Evolutionary conservation across 2,113 vertebrate species (phyloP).

Genomic region (Protobothrops flavoviridis): DNA sequence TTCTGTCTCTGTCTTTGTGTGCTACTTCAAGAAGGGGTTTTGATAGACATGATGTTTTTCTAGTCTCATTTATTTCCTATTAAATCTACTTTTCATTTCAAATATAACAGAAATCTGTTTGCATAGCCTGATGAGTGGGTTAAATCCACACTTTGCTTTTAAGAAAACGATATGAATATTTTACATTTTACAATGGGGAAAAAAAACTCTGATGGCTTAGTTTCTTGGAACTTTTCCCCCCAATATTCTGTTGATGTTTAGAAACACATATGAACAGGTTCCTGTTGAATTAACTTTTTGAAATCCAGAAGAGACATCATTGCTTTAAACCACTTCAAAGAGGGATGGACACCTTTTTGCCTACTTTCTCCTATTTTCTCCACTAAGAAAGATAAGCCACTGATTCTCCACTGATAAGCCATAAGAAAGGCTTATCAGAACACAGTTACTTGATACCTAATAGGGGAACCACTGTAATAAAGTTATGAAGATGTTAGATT

Average conservation of each 20-base stretch:
- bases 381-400: too few relatives aligned
- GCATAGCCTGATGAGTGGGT: not conserved
- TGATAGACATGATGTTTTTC: not conserved
- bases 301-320: not conserved
- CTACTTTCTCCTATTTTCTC: not conserved
- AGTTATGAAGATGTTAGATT: not conserved
- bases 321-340: not conserved
- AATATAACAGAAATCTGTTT: not conserved
- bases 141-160: not conserved
- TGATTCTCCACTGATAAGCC: too few relatives aligned
- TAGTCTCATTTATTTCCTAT: not conserved
- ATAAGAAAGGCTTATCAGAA: not conserved
- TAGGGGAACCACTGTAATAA: not conserved
- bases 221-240: not conserved
- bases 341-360: not conserved
- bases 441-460: not conserved
- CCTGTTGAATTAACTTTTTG: not conserved
- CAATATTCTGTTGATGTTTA: not conserved
- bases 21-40: not conserved
- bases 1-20: not conserved
- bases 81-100: not conserved
- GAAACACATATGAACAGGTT: not conserved
- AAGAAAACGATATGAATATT: not conserved
- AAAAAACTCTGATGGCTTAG: not conserved
- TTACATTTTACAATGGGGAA: not conserved